Percentiles rank a stretch among this genome's conserved stretches.
These are phyloP conservation scores for Lasioglossum baleicum DNA, from an alignment of 1,140 invertebrate species.

Conservation along the genomic window DNA sequence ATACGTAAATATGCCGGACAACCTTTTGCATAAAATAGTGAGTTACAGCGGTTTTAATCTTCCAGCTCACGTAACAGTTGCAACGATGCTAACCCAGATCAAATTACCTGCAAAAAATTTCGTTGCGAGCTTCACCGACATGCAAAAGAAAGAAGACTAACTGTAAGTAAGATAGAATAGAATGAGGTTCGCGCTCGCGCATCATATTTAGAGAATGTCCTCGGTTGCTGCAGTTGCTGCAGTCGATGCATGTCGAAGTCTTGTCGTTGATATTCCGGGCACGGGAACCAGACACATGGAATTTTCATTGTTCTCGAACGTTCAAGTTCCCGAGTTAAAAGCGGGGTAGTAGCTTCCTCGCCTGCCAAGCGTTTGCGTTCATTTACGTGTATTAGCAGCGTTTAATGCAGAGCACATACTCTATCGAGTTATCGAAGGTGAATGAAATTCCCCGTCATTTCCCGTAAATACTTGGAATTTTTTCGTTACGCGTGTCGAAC, in stretches of 20 bases:
- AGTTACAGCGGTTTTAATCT: no score
- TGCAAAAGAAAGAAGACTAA: neutral
- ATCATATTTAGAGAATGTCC: slow-evolving; percentile 10
- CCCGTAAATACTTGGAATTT: neutral
- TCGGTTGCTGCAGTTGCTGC: no score
- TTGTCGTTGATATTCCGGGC: slow-evolving; percentile 4
- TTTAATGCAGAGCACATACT: slow-evolving; percentile 19
- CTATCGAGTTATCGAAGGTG: slow-evolving; percentile 19
- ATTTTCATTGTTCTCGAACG: slow-evolving; percentile 13
- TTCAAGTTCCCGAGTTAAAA: slow-evolving; percentile 8
- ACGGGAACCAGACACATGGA: neutral
- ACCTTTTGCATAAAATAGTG: no score
- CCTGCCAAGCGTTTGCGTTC: neutral
- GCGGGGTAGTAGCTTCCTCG: neutral
- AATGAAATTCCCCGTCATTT: slow-evolving; percentile 1
- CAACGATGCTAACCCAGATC: neutral
- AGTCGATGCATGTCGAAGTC: slow-evolving; percentile 4
- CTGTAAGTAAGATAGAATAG: neutral
- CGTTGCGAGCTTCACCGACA: no score
- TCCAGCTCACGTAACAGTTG: no score
- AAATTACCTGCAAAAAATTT: neutral
- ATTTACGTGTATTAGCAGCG: slow-evolving; percentile 6
- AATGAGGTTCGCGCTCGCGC: neutral
- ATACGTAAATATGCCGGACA: no score
- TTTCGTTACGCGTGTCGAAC: no score